Evolutionary conservation across 2,888 invertebrate species (phyloP), one percentile per base, ranked within the genome.

Genomic region (Mythimna vitellina): DNA sequence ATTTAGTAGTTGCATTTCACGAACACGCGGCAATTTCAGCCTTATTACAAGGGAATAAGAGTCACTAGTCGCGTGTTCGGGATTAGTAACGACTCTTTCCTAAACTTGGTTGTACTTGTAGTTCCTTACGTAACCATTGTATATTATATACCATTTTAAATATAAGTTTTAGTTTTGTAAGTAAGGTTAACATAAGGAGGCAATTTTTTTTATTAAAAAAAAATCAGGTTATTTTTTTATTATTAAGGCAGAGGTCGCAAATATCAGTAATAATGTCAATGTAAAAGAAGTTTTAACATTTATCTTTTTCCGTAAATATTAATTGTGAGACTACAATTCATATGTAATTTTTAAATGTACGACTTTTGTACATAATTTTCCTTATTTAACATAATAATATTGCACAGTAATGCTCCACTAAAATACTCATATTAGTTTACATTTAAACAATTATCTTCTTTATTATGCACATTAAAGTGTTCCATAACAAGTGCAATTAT

Each of bases 401-500:
- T 42, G 49, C n/a, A 67, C 22, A 12, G 3, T 67, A 51, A 64
- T 71, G 53, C 63, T 74, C 25, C 22, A 51, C 17, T 65, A 66
- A 38, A 84, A 84, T 77, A 84, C 83, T 80, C 75, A 61, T 70
- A 65, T 62, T 78, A 38, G 38, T 64, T 65, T 20, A 62, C 17
- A 46, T 80, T 46, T 20, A 4, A 25, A 67, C 10, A 8, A 62
- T 14, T 42, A 12, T 64, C 61, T 49, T 69, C 32, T 66, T 62
- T 62, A 61, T 25, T 38, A 70, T 17, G 46, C 22, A 42, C 32
- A 72, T 54, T 14, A 42, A 57, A 71, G 56, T 66, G 80, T 83
- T 65, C 82, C 76, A 66, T 38, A 53, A 8, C 9, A 76, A 73
- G 73, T 76, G 82, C 79, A 77, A 81, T 84, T 79, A 86, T 78